Base-by-base conservation (phyloP, 2,797 vertebrate species). In the Hippopotamyrus pictus region DNA sequence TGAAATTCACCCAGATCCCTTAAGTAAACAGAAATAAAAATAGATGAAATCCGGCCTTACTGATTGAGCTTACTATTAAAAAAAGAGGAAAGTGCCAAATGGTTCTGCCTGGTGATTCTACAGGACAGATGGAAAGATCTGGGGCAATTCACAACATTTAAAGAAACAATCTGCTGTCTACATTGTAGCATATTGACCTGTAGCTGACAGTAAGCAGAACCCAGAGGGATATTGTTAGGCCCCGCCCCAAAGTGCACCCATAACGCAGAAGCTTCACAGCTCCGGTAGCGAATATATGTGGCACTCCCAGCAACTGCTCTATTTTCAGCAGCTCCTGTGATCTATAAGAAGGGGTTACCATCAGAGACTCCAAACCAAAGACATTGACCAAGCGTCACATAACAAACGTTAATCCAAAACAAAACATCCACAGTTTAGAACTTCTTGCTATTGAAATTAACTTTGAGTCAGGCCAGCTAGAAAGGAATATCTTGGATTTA, bases 111-210 rank as follows among this genome's bases (percentile, higher is more conserved):
- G 41, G 87, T 65, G 59, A 88, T 57, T 88, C 51, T 88, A 48
- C 87, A 65, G 87, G 57, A 88, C 87, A 88, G 87, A 88, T 88
- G 87, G 87, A 88, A 62, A 17, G 87, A 88, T 65, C 37, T 69
- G 85, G 51, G 51, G 85, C 85, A 69, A 62, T 87, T 54, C 51
- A 59, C 51, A 48, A 76, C 65, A n/a, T 79, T 54, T 82, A 88
- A 84, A 50, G 86, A 59, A 87, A 89, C 85, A 79, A 12, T 62
- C 29, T 87, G 22, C 29, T 50, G 22, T 65, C 59, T 46, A 46
- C 87, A 88, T 57, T 46, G 87, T 88, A 88, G 59, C 87, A 69
- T 88, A 88, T 88, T 88, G 59, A 88, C 87, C 87, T 65, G 57
- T 57, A 69, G 87, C 57, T 69, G 57, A 69, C 87, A 69, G 87